These are phyloP conservation scores for Hystrix brachyura DNA, from an alignment of 2,113 vertebrate species.

Conservation along the genomic window DNA sequence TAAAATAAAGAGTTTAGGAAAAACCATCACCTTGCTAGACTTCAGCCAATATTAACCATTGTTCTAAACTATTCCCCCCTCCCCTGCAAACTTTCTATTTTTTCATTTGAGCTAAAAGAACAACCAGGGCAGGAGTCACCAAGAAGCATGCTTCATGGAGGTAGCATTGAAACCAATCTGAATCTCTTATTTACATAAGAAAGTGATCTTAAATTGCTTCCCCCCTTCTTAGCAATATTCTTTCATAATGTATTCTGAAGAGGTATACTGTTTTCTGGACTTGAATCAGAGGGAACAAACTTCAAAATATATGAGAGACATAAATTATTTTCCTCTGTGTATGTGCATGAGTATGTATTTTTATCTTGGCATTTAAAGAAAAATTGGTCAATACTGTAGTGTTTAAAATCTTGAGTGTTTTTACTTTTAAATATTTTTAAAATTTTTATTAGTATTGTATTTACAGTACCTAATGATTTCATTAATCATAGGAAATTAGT, in stretches of 20 bases:
- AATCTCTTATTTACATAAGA: not conserved
- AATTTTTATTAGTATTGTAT: not conserved
- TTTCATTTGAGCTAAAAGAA: not conserved
- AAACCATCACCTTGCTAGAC: not conserved
- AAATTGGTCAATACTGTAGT: not conserved
- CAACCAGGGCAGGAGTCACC: not conserved
- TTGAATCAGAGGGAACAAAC: not conserved
- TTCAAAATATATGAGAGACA: slow-evolving; percentile 8
- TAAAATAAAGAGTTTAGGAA: not conserved
- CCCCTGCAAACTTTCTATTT: not conserved
- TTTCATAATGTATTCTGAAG: not conserved
- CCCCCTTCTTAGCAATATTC: not conserved
- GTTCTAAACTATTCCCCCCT: not conserved
- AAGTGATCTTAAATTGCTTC: not conserved
- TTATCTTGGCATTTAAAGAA: slow-evolving; percentile 19
- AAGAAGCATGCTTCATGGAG: not conserved
- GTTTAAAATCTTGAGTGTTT: not conserved
- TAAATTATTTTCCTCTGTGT: not conserved
- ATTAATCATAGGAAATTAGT: not conserved
- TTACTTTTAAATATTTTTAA: not conserved
- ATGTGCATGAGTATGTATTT: not conserved
- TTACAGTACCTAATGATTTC: not conserved
- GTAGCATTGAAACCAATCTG: not conserved
- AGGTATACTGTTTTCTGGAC: not conserved
- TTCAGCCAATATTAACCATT: not conserved